Evolutionary conservation across 2,888 invertebrate species (phyloP).

Genomic region (Geophilus truncorum): DNA sequence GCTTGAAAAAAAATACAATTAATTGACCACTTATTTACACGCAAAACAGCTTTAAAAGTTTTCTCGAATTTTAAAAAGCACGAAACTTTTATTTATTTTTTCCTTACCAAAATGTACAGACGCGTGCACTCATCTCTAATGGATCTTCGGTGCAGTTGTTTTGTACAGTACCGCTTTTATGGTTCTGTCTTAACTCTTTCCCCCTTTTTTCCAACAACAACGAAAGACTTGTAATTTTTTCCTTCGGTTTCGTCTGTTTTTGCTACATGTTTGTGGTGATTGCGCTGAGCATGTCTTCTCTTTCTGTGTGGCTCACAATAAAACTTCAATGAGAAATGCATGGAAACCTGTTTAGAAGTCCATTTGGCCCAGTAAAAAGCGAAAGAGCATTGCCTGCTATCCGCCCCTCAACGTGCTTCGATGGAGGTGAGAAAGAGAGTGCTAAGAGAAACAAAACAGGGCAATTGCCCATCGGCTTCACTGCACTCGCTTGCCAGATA

Average conservation of each 20-base stretch:
- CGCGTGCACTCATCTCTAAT: conserved; percentile 12
- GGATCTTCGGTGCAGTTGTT: not conserved
- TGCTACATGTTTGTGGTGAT: conserved; percentile 12
- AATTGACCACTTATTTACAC: not conserved
- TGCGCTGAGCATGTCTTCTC: not conserved
- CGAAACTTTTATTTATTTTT: not conserved
- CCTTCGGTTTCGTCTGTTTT: not conserved
- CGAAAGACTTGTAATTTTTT: conserved; percentile 7
- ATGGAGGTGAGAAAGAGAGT: conserved; percentile 6
- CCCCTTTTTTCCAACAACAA: not conserved
- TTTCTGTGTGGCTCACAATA: not conserved
- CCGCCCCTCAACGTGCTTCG: not conserved
- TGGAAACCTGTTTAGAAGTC: conserved; percentile 16
- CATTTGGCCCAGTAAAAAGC: conserved; percentile 9
- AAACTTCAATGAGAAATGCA: conserved; percentile 11
- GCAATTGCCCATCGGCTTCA: conserved; percentile 14
- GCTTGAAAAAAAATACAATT: not conserved
- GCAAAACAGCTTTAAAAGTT: not conserved
- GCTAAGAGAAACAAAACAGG: conserved; percentile 5
- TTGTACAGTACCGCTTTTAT: not conserved
- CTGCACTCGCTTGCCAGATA: not conserved
- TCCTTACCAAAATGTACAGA: not conserved
- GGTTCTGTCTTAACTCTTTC: not conserved
- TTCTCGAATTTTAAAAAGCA: not conserved
- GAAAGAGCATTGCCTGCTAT: not conserved